Conservation (phyloP, 2,113 vertebrate species). For the Sakesphorus luctuosus region DNA sequence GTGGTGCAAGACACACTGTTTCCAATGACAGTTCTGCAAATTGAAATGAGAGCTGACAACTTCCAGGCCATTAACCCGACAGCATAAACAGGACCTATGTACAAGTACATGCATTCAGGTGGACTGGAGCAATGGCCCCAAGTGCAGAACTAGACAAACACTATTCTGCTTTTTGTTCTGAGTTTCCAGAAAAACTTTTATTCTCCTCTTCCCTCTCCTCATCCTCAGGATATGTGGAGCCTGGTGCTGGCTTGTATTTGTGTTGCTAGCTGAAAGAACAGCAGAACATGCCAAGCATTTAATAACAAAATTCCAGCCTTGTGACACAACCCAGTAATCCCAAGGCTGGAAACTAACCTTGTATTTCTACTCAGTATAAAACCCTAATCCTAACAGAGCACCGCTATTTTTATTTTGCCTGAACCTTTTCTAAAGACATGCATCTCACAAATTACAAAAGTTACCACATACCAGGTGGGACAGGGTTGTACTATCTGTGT, state of each 20-base stretch:
- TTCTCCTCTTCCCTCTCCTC: background rate
- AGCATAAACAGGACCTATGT: background rate
- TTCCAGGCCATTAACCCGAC: background rate
- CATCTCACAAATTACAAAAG: background rate
- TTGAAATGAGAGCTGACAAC: background rate
- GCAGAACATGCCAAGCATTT: conserved; percentile 53
- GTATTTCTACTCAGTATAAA: conserved; percentile 33
- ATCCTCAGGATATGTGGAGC: background rate
- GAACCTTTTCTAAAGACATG: background rate
- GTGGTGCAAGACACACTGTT: background rate
- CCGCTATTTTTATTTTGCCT: background rate
- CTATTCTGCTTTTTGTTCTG: background rate
- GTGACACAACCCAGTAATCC: conserved; percentile 58
- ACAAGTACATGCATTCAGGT: background rate
- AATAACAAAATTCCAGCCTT: conserved; percentile 69
- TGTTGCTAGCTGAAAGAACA: conserved; percentile 57
- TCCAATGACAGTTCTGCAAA: background rate
- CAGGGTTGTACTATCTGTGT: background rate
- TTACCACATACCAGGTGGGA: background rate
- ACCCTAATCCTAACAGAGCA: background rate
- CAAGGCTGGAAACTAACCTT: conserved; percentile 23
- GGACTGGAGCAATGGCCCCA: background rate
- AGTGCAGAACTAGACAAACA: background rate
- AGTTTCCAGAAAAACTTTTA: background rate
- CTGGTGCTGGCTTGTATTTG: background rate